These are phyloP conservation scores for Epinephelus malabaricus DNA, from an alignment of 2,797 vertebrate species.

Conservation along the genomic window DNA sequence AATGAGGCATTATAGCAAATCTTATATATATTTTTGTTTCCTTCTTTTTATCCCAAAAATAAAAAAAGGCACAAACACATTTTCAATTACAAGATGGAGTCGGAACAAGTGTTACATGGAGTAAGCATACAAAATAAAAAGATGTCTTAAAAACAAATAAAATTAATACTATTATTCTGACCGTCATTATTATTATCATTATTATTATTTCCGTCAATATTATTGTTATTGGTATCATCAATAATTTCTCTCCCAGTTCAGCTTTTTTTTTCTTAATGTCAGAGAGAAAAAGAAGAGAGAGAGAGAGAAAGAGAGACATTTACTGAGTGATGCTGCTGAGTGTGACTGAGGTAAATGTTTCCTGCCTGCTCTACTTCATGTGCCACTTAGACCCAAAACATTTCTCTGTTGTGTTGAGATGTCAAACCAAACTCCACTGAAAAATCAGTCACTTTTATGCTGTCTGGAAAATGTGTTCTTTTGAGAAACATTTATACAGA, in stretches of 20 bases:
- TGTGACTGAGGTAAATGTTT: slow-evolving; percentile 75
- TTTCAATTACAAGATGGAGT: slow-evolving; percentile 68
- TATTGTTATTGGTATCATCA: slow-evolving; percentile 67
- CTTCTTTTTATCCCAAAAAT: slow-evolving; percentile 55
- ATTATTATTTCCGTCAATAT: slow-evolving; percentile 61
- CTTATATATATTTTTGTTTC: slow-evolving; percentile 10
- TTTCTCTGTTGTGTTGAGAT: neutral
- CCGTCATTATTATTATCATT: slow-evolving; percentile 61
- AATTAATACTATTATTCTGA: slow-evolving; percentile 82
- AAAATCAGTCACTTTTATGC: neutral
- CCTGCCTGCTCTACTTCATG: slow-evolving; percentile 38
- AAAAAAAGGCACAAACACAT: slow-evolving; percentile 82
- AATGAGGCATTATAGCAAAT: slow-evolving; percentile 50
- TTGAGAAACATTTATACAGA: neutral
- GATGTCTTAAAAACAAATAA: slow-evolving; percentile 75
- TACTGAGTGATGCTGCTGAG: slow-evolving; percentile 48
- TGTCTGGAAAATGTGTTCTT: neutral
- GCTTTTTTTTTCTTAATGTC: slow-evolving; percentile 45
- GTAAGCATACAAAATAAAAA: slow-evolving; percentile 77
- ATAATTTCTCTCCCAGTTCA: slow-evolving; percentile 52
- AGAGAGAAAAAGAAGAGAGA: slow-evolving; percentile 30
- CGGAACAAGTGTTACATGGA: slow-evolving; percentile 74
- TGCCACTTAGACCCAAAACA: slow-evolving; percentile 21
- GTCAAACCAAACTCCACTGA: neutral
- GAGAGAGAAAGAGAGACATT: slow-evolving; percentile 30